Conservation (phyloP, 30 jellyfish, hydroid and myxozoan species). For the Hydractinia echinata region DNA sequence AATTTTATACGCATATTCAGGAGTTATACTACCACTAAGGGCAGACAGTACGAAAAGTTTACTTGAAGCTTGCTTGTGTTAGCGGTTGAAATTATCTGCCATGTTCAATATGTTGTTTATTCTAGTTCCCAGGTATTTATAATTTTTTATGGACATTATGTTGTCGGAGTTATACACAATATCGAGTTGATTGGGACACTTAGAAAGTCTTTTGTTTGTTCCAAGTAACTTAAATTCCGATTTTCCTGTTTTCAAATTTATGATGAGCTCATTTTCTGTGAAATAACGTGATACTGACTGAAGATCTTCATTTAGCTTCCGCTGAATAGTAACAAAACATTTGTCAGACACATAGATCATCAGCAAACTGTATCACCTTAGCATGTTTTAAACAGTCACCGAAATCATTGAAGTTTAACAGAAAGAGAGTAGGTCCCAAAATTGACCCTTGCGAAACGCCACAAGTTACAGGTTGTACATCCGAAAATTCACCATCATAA, state of each 20-base stretch:
- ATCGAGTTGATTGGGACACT: background rate
- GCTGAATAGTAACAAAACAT: background rate
- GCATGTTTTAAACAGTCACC: conserved; percentile 50
- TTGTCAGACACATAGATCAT: conserved; percentile 39
- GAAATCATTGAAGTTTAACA: conserved; percentile 55
- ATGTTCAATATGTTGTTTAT: background rate
- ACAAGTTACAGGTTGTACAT: background rate
- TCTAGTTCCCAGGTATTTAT: background rate
- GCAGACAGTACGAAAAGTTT: conserved; percentile 48
- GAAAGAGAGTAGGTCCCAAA: conserved; percentile 37
- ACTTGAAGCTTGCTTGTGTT: conserved; percentile 48
- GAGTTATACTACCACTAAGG: conserved; percentile 39
- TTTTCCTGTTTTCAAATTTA: conserved; percentile 43
- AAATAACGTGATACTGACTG: conserved; percentile 30
- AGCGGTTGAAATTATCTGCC: conserved; percentile 31
- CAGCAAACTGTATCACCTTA: conserved; percentile 54
- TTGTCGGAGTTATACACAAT: background rate
- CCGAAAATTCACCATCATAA: background rate
- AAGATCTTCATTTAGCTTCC: background rate
- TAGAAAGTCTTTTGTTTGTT: background rate
- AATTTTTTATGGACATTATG: background rate
- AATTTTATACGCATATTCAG: conserved; percentile 41
- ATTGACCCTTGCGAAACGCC: conserved; percentile 48
- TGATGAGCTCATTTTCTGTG: conserved; percentile 40
- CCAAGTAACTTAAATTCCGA: conserved; percentile 6